Percentiles rank a stretch among this genome's conserved stretches.
phyloP scores from a whole-genome alignment of 2,113 vertebrate genomes.

The Petroica traversi region DNA sequence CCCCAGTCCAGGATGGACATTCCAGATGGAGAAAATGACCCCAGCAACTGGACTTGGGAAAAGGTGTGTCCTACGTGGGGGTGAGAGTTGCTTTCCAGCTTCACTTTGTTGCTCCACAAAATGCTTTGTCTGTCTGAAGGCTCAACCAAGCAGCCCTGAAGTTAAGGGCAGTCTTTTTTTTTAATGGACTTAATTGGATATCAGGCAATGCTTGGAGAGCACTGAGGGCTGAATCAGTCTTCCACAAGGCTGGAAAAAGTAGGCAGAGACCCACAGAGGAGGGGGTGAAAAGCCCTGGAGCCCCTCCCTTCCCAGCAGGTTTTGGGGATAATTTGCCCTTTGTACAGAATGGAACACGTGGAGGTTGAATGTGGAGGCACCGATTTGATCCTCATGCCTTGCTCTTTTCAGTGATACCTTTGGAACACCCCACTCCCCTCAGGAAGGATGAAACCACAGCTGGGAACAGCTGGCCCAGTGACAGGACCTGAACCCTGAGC shows the following conservation, averaged over 20 bases:
- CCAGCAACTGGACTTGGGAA: background rate
- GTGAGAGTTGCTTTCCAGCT: background rate
- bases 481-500: background rate
- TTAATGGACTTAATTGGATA: background rate
- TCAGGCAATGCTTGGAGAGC: background rate
- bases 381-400: too few species aligned
- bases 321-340: background rate
- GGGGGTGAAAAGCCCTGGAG: background rate
- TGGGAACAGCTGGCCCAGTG: background rate
- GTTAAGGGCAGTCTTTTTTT: background rate
- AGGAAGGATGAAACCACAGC: background rate
- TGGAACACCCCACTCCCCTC: background rate
- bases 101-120: rapidly evolving
- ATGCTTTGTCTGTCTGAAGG: background rate
- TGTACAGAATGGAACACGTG: rapidly evolving
- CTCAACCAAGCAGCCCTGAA: background rate
- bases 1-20: background rate
- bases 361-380: background rate
- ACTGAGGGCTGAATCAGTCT: background rate
- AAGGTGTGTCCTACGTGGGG: rapidly evolving
- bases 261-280: rapidly evolving
- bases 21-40: background rate
- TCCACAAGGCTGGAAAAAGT: background rate
- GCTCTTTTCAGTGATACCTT: background rate
- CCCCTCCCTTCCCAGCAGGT: background rate